These are phyloP conservation scores for Pedicia rivosa DNA, from an alignment of 2,888 invertebrate genomes.

Conservation along the genomic window DNA sequence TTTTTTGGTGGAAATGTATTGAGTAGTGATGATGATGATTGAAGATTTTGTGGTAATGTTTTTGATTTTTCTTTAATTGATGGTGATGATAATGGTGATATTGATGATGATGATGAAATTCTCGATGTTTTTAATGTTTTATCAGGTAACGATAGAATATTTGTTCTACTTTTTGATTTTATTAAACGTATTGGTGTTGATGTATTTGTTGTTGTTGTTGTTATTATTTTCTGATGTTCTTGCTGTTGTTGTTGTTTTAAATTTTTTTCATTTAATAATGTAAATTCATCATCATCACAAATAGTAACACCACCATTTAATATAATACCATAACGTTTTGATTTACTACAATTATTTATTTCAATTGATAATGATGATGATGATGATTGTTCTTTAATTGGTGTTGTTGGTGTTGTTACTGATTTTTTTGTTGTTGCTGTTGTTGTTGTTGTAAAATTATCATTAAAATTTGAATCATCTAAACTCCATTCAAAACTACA, in stretches of 20 bases:
- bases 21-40: slow-evolving; percentile 25
- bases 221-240: slow-evolving; percentile 22
- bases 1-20: slow-evolving; percentile 31
- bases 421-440: slow-evolving; percentile 12
- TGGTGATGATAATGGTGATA: slow-evolving; percentile 13
- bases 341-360: slow-evolving; percentile 14
- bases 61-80: slow-evolving; percentile 41
- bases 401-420: slow-evolving; percentile 8
- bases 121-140: background rate
- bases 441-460: slow-evolving; percentile 12
- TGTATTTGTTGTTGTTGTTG: slow-evolving; percentile 19
- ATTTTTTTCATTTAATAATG: too few species aligned
- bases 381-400: slow-evolving; percentile 12
- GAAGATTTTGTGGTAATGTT: slow-evolving; percentile 43
- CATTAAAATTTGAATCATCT: slow-evolving; percentile 20
- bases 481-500: slow-evolving; percentile 29
- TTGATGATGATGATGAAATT: slow-evolving; percentile 32
- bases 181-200: slow-evolving; percentile 31
- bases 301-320: slow-evolving; percentile 24
- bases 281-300: slow-evolving; percentile 12
- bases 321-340: slow-evolving; percentile 29
- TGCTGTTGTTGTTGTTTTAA: slow-evolving; percentile 8
- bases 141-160: slow-evolving; percentile 38
- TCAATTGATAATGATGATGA: slow-evolving; percentile 5
- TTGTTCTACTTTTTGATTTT: slow-evolving; percentile 30